phyloP scores from a whole-genome alignment of 2,113 vertebrate genomes.

The Barbus barbus region DNA sequence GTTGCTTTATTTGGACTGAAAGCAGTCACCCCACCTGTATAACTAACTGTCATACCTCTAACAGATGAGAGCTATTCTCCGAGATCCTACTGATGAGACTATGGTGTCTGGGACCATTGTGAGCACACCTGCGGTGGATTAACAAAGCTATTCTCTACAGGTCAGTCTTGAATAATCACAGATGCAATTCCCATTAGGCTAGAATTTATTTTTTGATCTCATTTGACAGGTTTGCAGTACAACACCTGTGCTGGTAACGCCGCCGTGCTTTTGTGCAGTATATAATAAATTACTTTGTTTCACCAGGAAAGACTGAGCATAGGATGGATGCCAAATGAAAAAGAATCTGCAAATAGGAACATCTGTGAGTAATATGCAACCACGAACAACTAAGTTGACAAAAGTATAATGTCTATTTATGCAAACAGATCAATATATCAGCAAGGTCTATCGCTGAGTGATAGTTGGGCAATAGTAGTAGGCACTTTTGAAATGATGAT shows the following conservation, averaged over 20 bases:
- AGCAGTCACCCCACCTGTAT: not conserved
- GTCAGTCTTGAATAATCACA: not conserved
- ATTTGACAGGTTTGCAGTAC: not conserved
- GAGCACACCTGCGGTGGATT: no score
- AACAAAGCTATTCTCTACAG: not conserved
- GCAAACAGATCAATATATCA: no score
- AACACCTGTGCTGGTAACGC: not conserved
- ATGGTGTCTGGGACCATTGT: no score
- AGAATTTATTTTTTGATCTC: not conserved
- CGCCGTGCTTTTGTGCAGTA: not conserved
- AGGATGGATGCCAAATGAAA: no score
- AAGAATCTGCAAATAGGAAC: no score
- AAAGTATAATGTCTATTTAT: no score
- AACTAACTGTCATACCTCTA: not conserved
- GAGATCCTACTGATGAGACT: no score
- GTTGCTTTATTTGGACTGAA: not conserved
- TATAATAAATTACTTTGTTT: not conserved
- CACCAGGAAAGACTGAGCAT: not conserved
- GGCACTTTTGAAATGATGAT: no score
- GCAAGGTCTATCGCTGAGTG: no score
- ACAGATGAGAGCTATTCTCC: not conserved
- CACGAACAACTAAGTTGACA: no score
- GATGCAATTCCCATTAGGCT: not conserved
- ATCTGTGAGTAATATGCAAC: no score
- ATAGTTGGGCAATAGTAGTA: no score